These are phyloP conservation scores for Subanguina moxae DNA, from an alignment of 1,140 invertebrate species.

Conservation along the genomic window DNA sequence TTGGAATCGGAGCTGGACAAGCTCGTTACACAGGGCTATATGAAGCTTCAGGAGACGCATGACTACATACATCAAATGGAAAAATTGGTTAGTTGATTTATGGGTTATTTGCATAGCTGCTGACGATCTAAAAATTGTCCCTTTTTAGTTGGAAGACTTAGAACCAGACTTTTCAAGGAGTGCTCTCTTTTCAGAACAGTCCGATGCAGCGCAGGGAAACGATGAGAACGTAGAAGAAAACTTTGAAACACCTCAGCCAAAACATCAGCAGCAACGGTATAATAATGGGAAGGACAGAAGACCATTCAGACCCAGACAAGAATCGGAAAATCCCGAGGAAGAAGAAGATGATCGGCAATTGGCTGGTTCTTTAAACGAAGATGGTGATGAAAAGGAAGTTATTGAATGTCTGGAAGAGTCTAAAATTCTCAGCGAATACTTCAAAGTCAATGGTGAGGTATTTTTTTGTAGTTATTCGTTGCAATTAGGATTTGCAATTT, in stretches of 20 bases:
- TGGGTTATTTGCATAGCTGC: background rate
- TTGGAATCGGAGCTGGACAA: background rate
- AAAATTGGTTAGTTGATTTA: background rate
- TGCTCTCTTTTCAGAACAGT: background rate
- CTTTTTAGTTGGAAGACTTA: background rate
- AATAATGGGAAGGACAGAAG: background rate
- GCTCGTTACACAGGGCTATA: background rate
- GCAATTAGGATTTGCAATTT: background rate
- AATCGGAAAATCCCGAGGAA: background rate
- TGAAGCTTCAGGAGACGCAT: background rate
- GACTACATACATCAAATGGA: background rate
- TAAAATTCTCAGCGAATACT: constrained; percentile 1
- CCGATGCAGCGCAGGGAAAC: background rate
- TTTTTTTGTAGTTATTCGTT: background rate
- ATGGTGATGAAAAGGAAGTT: background rate
- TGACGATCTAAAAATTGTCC: background rate
- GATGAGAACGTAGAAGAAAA: background rate
- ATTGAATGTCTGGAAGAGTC: background rate
- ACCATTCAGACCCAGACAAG: background rate
- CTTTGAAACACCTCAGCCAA: background rate
- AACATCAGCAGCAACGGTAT: background rate
- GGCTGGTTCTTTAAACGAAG: too few relatives aligned
- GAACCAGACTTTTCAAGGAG: background rate
- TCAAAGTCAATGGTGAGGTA: background rate
- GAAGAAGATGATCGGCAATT: background rate